Conservation (phyloP, 1,140 invertebrate species). For the Periplaneta americana region DNA sequence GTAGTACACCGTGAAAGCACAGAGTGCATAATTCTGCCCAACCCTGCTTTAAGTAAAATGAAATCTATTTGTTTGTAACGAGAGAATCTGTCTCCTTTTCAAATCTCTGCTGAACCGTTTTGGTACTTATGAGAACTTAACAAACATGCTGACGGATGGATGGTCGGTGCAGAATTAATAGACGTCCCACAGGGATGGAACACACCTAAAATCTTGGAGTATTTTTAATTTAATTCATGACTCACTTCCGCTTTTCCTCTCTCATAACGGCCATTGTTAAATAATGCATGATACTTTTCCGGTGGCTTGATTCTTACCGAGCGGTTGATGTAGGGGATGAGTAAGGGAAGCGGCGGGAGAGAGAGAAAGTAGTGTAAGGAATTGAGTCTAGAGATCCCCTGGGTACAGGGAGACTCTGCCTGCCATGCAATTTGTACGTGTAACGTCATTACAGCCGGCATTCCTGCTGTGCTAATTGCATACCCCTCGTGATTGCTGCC, state of each 20-base stretch:
- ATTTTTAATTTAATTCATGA: neutral
- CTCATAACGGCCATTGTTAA: neutral
- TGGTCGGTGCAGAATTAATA: too few species aligned
- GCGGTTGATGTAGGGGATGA: neutral
- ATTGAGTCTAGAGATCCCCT: neutral
- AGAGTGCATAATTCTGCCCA: too few species aligned
- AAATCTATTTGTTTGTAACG: too few species aligned
- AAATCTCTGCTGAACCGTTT: too few species aligned
- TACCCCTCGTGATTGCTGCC: neutral
- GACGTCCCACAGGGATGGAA: too few species aligned
- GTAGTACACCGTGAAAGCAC: too few species aligned
- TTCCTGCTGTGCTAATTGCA: neutral
- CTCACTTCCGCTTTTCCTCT: neutral
- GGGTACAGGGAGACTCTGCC: neutral
- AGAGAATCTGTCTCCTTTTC: too few species aligned
- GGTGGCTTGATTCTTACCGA: neutral
- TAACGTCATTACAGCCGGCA: neutral
- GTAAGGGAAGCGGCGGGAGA: neutral
- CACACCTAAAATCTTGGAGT: neutral
- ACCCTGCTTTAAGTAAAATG: too few species aligned
- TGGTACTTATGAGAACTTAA: too few species aligned
- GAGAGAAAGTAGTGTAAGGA: neutral
- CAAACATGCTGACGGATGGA: too few species aligned
- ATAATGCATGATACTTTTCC: neutral
- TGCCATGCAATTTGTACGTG: neutral